A percentile compares a stretch with the other conserved stretches of the same genome.
Evolutionary conservation across 2,113 vertebrate species (phyloP).

Genomic region (Notiomystis cincta): DNA sequence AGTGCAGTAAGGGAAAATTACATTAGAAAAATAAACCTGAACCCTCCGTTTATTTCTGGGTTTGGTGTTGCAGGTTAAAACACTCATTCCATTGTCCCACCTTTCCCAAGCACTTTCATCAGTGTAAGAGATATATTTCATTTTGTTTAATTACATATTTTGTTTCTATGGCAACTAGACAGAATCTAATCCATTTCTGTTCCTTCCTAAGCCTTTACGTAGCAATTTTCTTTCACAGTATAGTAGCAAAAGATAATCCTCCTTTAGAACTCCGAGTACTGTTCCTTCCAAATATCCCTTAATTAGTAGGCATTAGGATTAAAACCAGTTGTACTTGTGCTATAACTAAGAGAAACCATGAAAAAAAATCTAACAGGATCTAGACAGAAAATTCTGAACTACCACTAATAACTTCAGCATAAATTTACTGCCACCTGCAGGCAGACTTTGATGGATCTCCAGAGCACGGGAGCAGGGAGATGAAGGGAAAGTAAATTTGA

Average conservation of each 20-base stretch:
- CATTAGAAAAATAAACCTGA: neutral
- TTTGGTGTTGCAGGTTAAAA: constrained; percentile 22
- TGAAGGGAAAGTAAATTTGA: neutral
- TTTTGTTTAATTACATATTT: constrained; percentile 70
- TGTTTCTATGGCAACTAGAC: constrained; percentile 70
- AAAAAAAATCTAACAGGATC: neutral
- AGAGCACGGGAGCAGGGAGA: neutral
- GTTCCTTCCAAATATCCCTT: constrained; percentile 58
- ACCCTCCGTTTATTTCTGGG: neutral
- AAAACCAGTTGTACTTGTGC: constrained; percentile 41
- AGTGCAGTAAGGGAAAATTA: neutral
- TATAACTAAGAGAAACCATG: constrained; percentile 16
- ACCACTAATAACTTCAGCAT: neutral
- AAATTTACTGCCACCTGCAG: constrained; percentile 77
- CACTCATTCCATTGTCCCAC: neutral
- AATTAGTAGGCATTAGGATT: constrained; percentile 71
- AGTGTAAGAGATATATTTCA: constrained; percentile 31
- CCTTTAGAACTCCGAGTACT: constrained; percentile 50
- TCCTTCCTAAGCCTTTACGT: constrained; percentile 63
- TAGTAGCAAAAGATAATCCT: constrained; percentile 67
- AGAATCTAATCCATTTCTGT: constrained; percentile 49
- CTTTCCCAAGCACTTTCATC: constrained; percentile 21
- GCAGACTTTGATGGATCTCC: constrained; percentile 31
- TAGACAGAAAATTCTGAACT: neutral
- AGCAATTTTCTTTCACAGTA: constrained; percentile 61